These are phyloP conservation scores for Globodera ellingtonae DNA, from an alignment of 1,140 invertebrate genomes.

Conservation along the genomic window DNA sequence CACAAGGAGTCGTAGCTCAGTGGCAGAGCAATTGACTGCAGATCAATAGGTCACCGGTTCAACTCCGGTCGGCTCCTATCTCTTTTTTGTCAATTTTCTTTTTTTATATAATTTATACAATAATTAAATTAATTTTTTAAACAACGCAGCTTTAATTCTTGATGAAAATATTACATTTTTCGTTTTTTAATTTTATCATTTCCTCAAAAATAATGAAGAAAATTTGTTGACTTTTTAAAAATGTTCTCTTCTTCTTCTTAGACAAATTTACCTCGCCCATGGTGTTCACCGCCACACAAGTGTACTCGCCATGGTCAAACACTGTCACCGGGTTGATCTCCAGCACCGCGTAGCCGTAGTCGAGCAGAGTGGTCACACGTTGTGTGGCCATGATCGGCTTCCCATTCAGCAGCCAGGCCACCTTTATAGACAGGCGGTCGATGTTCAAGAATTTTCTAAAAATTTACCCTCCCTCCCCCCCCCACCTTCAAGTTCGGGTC, in stretches of 20 bases:
- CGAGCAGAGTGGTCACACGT: slow-evolving; percentile 87
- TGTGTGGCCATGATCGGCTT: slow-evolving; percentile 81
- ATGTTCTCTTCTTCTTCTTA: slow-evolving; percentile 53
- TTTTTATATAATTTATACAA: neutral
- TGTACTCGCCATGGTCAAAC: slow-evolving; percentile 78
- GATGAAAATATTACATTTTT: neutral
- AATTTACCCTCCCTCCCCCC: too few species aligned
- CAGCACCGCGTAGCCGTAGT: slow-evolving; percentile 75
- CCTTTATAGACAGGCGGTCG: slow-evolving; percentile 65
- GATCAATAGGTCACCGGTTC: slow-evolving; percentile 33
- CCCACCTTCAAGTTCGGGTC: slow-evolving; percentile 80
- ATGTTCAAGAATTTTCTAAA: too few species aligned
- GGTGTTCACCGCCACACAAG: slow-evolving; percentile 86
- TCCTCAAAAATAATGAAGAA: too few species aligned
- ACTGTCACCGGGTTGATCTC: slow-evolving; percentile 64
- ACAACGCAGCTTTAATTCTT: too few species aligned
- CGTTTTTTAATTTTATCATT: neutral
- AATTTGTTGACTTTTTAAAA: too few species aligned
- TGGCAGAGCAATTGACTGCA: slow-evolving; percentile 34
- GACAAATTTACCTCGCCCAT: slow-evolving; percentile 89
- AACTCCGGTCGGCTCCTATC: slow-evolving; percentile 20
- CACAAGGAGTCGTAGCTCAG: slow-evolving; percentile 27
- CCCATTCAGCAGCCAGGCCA: slow-evolving; percentile 90
- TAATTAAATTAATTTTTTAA: too few species aligned
- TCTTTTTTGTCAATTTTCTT: neutral